phyloP scores from a whole-genome alignment of 1,140 invertebrate genomes.

The Himalopsyche phryganea region DNA sequence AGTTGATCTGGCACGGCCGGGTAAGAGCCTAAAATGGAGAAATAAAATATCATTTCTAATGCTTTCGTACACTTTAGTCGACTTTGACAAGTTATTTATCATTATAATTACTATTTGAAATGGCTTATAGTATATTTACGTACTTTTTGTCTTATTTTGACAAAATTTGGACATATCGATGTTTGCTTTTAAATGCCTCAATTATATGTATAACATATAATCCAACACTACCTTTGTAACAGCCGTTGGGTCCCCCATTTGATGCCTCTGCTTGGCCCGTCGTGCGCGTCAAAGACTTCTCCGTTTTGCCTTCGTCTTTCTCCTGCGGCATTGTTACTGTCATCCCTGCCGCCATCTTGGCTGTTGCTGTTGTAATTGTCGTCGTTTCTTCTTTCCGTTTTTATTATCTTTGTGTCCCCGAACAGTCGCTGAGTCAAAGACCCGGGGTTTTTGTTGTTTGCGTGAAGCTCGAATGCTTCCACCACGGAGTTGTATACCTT shows the following conservation, averaged over 20 bases:
- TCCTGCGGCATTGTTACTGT: background rate
- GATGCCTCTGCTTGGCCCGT: slow-evolving; percentile 2
- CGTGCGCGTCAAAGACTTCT: slow-evolving; percentile 12
- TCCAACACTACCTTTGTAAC: slow-evolving; percentile 23
- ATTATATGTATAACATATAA: no score
- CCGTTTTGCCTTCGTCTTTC: background rate
- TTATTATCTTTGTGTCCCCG: slow-evolving; percentile 18
- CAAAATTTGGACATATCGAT: no score
- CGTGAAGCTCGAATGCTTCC: slow-evolving; percentile 47
- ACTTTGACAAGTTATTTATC: no score
- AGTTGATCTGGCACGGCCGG: slow-evolving; percentile 26
- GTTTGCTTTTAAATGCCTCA: no score
- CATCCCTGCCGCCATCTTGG: background rate
- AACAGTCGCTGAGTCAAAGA: slow-evolving; percentile 35
- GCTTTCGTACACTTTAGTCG: no score
- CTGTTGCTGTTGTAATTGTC: background rate
- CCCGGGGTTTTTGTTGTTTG: slow-evolving; percentile 37
- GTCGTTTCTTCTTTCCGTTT: background rate
- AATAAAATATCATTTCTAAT: background rate
- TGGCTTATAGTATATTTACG: no score
- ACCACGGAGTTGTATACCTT: slow-evolving; percentile 50
- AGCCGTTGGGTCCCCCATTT: slow-evolving; percentile 17
- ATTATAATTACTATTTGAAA: no score
- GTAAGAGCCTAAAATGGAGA: slow-evolving; percentile 20
- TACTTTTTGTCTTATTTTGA: no score